Conservation (phyloP, 2,888 invertebrate species). For the Dichetophora obliterata region DNA sequence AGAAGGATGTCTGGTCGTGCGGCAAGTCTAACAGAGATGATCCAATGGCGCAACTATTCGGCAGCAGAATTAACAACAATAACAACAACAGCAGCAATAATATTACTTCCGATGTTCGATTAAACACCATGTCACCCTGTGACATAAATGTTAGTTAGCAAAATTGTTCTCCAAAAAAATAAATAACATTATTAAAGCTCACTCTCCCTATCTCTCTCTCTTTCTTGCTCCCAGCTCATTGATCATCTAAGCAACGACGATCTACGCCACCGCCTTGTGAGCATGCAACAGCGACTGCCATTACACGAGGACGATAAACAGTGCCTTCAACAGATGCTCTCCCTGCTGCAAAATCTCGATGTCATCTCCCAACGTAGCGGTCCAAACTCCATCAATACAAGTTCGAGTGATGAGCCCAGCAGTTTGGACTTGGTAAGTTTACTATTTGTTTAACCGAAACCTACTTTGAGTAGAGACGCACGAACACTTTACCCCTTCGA, state of each 20-base stretch:
- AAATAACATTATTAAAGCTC: neutral
- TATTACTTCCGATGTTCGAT: constrained; percentile 57
- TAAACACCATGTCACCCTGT: constrained; percentile 53
- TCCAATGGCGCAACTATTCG: constrained; percentile 51
- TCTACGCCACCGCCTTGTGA: constrained; percentile 58
- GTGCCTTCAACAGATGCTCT: constrained; percentile 76
- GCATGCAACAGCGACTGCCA: constrained; percentile 60
- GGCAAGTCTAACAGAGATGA: constrained; percentile 50
- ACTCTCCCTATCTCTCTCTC: neutral
- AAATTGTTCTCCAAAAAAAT: neutral
- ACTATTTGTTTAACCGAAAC: neutral
- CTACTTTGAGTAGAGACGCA: neutral
- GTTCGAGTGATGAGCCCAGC: constrained; percentile 72
- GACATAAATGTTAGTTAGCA: constrained; percentile 56
- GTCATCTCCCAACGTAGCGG: constrained; percentile 66
- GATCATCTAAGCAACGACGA: constrained; percentile 55
- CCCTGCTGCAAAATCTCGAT: constrained; percentile 75
- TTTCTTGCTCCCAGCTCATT: constrained; percentile 36
- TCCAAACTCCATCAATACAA: constrained; percentile 55
- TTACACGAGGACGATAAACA: constrained; percentile 73
- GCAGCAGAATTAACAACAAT: constrained; percentile 43
- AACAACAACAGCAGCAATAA: constrained; percentile 53
- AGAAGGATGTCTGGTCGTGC: constrained; percentile 61
- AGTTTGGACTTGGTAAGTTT: constrained; percentile 69
- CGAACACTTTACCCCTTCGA: neutral